Conservation (phyloP, 1,140 invertebrate species). For the Nilaparvata lugens region DNA sequence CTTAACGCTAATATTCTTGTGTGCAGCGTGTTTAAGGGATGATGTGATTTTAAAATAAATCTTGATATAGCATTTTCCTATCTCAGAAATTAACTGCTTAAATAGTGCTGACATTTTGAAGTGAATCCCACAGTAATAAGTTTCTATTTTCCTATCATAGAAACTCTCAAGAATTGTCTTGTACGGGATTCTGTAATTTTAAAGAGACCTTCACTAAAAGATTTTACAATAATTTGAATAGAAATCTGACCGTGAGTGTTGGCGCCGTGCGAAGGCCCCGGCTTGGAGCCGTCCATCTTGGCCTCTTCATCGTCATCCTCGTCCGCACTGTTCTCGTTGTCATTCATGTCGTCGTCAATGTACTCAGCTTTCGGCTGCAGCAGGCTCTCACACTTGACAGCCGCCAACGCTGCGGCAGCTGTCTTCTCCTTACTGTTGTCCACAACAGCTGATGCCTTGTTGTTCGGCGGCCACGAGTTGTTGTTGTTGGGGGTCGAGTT, state of each 20-base stretch:
- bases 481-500: not conserved
- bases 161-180: too few relatives aligned
- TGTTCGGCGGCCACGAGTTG: not conserved
- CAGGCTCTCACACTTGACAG: conserved; percentile 7
- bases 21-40: too few relatives aligned
- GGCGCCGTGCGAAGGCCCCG: conserved; percentile 21
- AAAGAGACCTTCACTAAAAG: too few relatives aligned
- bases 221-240: not conserved
- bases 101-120: too few relatives aligned
- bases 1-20: too few relatives aligned
- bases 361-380: conserved; percentile 8
- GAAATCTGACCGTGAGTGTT: conserved; percentile 13
- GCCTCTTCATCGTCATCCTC: conserved; percentile 26
- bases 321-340: conserved; percentile 25
- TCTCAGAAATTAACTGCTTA: too few relatives aligned
- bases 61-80: too few relatives aligned
- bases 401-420: not conserved
- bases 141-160: too few relatives aligned
- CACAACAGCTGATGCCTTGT: not conserved
- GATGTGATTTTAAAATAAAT: too few relatives aligned
- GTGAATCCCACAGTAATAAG: too few relatives aligned
- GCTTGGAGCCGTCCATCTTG: conserved; percentile 19
- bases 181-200: too few relatives aligned
- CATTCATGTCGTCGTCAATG: conserved; percentile 16
- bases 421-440: not conserved